phyloP scores from a whole-genome alignment of 2,113 vertebrate genomes.

The Erpornis zantholeuca region DNA sequence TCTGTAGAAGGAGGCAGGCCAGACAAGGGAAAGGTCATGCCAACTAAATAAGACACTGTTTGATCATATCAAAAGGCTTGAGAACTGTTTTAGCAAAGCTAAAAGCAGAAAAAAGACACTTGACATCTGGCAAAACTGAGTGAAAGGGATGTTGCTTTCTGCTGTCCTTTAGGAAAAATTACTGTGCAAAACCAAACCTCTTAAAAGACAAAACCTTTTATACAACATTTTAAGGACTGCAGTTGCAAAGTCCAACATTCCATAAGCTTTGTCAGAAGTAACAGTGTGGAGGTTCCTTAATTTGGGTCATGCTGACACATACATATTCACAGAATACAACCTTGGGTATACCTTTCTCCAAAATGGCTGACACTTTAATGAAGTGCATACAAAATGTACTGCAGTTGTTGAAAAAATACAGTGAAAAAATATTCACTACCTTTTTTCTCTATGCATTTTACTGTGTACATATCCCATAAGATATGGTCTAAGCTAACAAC shows the following conservation, averaged over 20 bases:
- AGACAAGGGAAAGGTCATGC: neutral
- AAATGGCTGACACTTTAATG: neutral
- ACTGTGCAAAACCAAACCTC: neutral
- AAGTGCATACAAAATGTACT: neutral
- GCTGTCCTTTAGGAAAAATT: neutral
- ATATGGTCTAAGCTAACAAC: neutral
- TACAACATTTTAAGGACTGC: neutral
- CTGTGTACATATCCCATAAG: neutral
- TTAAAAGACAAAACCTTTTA: neutral
- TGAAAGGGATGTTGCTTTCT: neutral
- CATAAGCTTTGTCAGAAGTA: neutral
- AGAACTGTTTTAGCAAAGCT: neutral
- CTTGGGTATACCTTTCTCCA: neutral
- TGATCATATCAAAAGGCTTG: neutral
- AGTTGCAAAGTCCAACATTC: neutral
- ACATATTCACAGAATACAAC: neutral
- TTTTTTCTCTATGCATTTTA: neutral
- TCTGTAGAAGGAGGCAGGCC: neutral
- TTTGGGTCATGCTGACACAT: neutral
- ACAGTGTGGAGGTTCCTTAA: neutral
- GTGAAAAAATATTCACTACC: neutral
- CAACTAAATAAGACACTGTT: neutral
- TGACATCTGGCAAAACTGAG: neutral
- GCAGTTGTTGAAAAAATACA: neutral
- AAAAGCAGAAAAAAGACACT: neutral